phyloP scores from a whole-genome alignment of 2,113 vertebrate genomes.

The Miniopterus natalensis region DNA sequence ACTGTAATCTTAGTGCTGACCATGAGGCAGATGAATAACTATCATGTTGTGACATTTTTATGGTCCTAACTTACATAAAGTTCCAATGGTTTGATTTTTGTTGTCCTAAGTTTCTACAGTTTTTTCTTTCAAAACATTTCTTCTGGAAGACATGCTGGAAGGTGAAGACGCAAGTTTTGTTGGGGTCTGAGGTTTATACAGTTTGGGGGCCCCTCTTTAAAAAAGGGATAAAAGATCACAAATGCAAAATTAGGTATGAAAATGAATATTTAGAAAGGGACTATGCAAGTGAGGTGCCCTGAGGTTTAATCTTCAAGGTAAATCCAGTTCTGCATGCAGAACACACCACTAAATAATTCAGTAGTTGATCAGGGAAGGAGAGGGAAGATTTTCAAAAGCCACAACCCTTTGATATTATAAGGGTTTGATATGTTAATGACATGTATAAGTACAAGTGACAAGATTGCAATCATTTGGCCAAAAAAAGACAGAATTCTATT shows the following conservation, averaged over 20 bases:
- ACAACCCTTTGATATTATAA: constrained; percentile 71
- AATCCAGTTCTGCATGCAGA: constrained; percentile 58
- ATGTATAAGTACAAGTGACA: constrained; percentile 79
- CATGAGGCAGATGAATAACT: constrained; percentile 16
- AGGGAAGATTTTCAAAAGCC: constrained; percentile 58
- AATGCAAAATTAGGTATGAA: constrained; percentile 58
- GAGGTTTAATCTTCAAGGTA: constrained; percentile 70
- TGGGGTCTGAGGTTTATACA: constrained; percentile 5
- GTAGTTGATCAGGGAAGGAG: constrained; percentile 72
- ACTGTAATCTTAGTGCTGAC: background rate
- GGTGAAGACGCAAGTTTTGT: background rate
- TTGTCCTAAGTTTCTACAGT: constrained; percentile 3
- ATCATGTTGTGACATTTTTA: constrained; percentile 20
- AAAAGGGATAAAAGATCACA: constrained; percentile 51
- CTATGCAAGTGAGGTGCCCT: background rate
- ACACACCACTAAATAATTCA: constrained; percentile 63
- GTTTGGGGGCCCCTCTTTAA: background rate
- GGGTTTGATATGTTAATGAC: constrained; percentile 75
- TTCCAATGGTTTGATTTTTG: constrained; percentile 45
- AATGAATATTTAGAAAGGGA: constrained; percentile 52
- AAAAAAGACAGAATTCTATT: constrained; percentile 75
- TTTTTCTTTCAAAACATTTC: constrained; percentile 52
- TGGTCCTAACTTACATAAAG: constrained; percentile 12
- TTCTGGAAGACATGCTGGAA: background rate
- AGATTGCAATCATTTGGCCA: constrained; percentile 80